Conservation (phyloP, 2,888 invertebrate species). For the Icerya purchasi region DNA sequence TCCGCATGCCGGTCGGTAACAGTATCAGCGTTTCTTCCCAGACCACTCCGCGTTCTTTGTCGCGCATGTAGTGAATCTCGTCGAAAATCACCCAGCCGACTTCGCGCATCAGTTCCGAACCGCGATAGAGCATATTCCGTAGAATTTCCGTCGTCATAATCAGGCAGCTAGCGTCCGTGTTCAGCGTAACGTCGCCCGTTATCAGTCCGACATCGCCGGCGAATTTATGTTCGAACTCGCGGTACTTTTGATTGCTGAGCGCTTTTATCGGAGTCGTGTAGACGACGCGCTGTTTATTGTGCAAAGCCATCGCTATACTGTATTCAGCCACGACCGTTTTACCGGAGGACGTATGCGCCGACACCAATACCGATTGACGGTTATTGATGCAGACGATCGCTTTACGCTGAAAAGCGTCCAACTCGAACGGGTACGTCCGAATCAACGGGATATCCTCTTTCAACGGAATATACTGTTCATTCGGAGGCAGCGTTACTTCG, state of each 20-base stretch:
- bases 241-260: slow-evolving; percentile 94
- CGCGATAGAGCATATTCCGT: slow-evolving; percentile 93
- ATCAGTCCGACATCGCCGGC: slow-evolving; percentile 84
- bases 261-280: slow-evolving; percentile 99
- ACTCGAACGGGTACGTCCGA: slow-evolving; percentile 77
- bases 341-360: slow-evolving; percentile 97
- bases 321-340: slow-evolving; percentile 99
- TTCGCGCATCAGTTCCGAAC: slow-evolving; percentile 96
- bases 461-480: slow-evolving; percentile 49
- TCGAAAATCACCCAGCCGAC: slow-evolving; percentile 99
- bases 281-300: slow-evolving; percentile 89
- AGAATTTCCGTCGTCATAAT: slow-evolving; percentile 99
- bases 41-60: slow-evolving; percentile 96
- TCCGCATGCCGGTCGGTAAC: slow-evolving; percentile 89
- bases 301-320: slow-evolving; percentile 82
- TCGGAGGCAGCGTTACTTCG: slow-evolving; percentile 85
- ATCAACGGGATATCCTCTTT: slow-evolving; percentile 46
- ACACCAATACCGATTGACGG: slow-evolving; percentile 91
- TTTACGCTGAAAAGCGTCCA: slow-evolving; percentile 96
- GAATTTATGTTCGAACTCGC: slow-evolving; percentile 93
- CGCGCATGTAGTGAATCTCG: slow-evolving; percentile 99
- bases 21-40: slow-evolving; percentile 99
- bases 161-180: slow-evolving; percentile 89
- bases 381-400: slow-evolving; percentile 93
- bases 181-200: slow-evolving; percentile 98